These are phyloP conservation scores for Lepidostoma basale DNA, from an alignment of 1,140 invertebrate genomes.

Conservation along the genomic window DNA sequence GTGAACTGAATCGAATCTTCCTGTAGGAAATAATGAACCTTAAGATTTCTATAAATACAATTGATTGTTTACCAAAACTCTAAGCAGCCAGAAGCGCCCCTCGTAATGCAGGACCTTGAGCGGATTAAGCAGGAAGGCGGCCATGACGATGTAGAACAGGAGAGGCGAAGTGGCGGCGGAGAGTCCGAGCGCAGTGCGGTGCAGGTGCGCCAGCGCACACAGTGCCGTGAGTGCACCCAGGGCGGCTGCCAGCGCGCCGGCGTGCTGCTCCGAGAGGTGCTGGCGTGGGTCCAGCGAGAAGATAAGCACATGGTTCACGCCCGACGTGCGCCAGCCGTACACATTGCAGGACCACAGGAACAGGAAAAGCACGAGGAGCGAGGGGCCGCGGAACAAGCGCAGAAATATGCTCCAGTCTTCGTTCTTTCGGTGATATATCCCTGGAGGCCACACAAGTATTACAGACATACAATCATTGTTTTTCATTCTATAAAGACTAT, in stretches of 20 bases:
- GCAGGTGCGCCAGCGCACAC: constrained; percentile 81
- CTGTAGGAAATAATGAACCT: not conserved
- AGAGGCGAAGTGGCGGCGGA: constrained; percentile 91
- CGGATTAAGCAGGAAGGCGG: constrained; percentile 91
- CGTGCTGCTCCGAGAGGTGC: constrained; percentile 93
- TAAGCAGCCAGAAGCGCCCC: constrained; percentile 83
- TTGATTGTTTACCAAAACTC: constrained; percentile 78
- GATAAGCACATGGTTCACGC: constrained; percentile 98
- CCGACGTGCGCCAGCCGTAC: constrained; percentile 97
- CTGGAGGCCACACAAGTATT: constrained; percentile 56
- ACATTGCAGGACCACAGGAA: constrained; percentile 97
- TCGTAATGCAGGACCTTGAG: constrained; percentile 89
- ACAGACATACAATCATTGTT: too few species aligned
- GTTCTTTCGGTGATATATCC: constrained; percentile 71
- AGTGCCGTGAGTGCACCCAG: constrained; percentile 95
- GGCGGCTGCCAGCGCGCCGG: constrained; percentile 94
- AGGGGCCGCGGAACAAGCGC: constrained; percentile 88
- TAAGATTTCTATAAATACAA: not conserved
- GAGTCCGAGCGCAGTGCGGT: constrained; percentile 80
- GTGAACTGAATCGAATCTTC: too few species aligned
- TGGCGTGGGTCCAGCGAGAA: constrained; percentile 98
- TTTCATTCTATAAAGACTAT: too few species aligned
- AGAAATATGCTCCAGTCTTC: constrained; percentile 81
- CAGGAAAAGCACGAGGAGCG: constrained; percentile 91
- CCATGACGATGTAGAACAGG: constrained; percentile 82